Base-by-base conservation (phyloP, 1,140 invertebrate species). In the Meloidogyne exigua region DNA sequence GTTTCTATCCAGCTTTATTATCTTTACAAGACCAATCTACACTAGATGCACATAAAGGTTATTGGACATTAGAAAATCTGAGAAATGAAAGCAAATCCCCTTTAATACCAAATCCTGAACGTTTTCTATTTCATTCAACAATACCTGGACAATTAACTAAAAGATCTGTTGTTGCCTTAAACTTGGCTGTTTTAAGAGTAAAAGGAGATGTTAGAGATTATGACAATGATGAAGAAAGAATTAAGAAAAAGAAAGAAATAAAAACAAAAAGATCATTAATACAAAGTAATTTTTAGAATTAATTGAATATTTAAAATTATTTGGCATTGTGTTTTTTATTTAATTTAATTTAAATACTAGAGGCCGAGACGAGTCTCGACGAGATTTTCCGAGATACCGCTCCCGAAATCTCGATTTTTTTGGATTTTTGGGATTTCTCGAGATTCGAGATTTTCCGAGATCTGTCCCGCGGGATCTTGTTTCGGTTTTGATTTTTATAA, bases 11-110 rank as follows among this genome's bases (percentile, higher is more conserved):
- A 25, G 82, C 79, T 28, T 49, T 82, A 15, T 67, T 82, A 11
- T 28, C 44, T 23, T 64, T 82, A 39, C 81, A 82, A 66, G 81
- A 82, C 32, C 66, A 44, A 44, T 63, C 63, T 49, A 82, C 81
- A 49, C 65, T 82, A 1, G 70, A 71, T 28, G 74, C 81, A 26
- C 81, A 82, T 32, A 81, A 74, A 65, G 82, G 72, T 68, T 84
- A 82, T 74, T 82, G 81, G 81, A 82, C 81, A 36, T 71, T 82
- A 28, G 81, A 82, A 42, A 81, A 70, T 64, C 25, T 82, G 26
- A 66, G 28, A 9, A 65, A 79, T 26, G 74, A 74, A 28, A 42
- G 21, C 0, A 70, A 69, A 32, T n/a, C 73, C 36, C 75, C 72
- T 23, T 62, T 84, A 28, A 65, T 32, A 1, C 81, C 81, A 26